These are phyloP conservation scores for Lathamus discolor DNA, from an alignment of 2,113 vertebrate species.

Conservation along the genomic window DNA sequence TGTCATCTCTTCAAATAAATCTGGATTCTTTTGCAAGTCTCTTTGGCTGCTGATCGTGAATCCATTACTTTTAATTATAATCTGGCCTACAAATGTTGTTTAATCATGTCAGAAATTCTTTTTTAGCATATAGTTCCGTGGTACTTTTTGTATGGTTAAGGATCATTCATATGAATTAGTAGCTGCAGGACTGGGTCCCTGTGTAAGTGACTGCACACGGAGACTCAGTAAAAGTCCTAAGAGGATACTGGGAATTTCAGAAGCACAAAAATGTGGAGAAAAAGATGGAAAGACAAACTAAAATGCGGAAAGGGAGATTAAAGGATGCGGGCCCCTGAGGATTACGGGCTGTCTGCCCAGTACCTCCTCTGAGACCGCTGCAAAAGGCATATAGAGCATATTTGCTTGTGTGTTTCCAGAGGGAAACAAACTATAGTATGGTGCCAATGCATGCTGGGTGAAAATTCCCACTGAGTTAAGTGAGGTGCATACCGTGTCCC, in stretches of 20 bases:
- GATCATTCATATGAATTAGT: background rate
- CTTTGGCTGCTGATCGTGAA: background rate
- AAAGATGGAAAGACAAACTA: conserved; percentile 53
- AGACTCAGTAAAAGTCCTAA: background rate
- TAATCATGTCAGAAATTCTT: background rate
- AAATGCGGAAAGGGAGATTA: background rate
- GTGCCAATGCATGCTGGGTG: conserved; percentile 22
- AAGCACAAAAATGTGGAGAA: conserved; percentile 12
- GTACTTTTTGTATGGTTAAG: background rate
- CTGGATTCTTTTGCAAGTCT: background rate
- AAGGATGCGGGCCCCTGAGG: conserved; percentile 1
- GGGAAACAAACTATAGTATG: background rate
- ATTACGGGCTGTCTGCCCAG: conserved; percentile 48
- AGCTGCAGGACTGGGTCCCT: background rate
- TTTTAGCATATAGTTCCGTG: background rate
- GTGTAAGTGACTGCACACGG: background rate
- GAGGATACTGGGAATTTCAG: background rate
- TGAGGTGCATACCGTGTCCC: background rate
- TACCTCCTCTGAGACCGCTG: conserved; percentile 35
- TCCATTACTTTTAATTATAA: background rate
- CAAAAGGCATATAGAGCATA: background rate
- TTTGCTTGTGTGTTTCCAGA: background rate
- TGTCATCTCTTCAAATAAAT: background rate
- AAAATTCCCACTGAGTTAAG: conserved; percentile 44
- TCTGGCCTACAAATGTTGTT: background rate